A percentile compares a stretch with the other conserved stretches of the same genome.
Conservation (phyloP, 1,140 invertebrate species). For the Temnothorax curvispinosus region DNA sequence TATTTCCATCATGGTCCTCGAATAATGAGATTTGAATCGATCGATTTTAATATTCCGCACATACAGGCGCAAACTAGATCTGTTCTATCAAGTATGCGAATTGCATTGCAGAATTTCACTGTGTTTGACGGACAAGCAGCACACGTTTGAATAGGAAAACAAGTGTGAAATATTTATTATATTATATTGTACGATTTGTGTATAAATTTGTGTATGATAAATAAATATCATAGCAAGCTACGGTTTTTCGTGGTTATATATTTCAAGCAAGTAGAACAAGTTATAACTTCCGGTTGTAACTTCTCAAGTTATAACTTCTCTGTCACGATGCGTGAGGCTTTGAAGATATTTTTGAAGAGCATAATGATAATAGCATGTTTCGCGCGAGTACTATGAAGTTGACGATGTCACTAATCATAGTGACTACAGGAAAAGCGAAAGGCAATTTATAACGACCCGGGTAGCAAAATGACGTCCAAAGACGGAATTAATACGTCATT, state of each 20-base stretch:
- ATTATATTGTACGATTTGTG: not conserved
- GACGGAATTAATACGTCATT: too few relatives aligned
- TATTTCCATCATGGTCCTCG: conserved; percentile 21
- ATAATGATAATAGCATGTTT: conserved; percentile 36
- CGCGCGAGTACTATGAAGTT: not conserved
- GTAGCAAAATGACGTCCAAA: too few relatives aligned
- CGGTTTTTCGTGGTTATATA: not conserved
- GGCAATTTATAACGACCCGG: not conserved
- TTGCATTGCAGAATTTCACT: not conserved
- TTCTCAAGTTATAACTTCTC: not conserved
- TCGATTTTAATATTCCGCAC: conserved; percentile 1
- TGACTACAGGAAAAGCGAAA: not conserved
- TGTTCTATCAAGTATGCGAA: not conserved
- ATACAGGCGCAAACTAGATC: not conserved
- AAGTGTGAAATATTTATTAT: not conserved
- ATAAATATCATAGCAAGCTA: not conserved
- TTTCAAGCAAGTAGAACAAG: not conserved
- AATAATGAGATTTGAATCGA: conserved; percentile 26
- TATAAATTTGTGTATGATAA: not conserved
- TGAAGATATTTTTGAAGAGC: conserved; percentile 10
- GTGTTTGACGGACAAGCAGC: too few relatives aligned
- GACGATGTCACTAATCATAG: not conserved
- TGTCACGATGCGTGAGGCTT: not conserved
- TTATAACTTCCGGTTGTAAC: not conserved
- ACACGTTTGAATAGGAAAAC: not conserved